Base-by-base conservation (phyloP, 2,113 vertebrate genomes). In the Setophaga coronata region DNA sequence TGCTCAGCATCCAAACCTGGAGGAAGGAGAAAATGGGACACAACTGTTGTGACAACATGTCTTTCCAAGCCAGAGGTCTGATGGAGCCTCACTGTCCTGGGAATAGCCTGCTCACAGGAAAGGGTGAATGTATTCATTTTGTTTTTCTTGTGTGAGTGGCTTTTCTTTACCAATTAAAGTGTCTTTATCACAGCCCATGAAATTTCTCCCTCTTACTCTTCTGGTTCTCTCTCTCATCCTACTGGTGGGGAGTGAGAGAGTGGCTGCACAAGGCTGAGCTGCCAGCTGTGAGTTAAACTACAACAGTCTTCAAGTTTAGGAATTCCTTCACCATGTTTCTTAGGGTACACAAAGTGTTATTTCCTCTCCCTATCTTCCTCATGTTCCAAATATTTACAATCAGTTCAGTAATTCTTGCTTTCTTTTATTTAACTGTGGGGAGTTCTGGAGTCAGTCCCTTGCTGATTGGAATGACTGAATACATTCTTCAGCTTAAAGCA, bases 31-130 rank as follows among this genome's bases (percentile, higher is more conserved):
- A 67, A 54, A 24, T 26, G 7, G 14, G 21, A 13, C 11, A 72
- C 2, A 1, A 40, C 15, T 12, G 4, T 21, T 18, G 20, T 38
- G 15, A 47, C 17, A 51, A 14, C 1, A 3, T 56, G 8, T 71
- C 47, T 87, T 76, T 40, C 14, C 21, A 36, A 47, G 29, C 23
- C 9, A 20, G 3, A 1, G 0, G 0, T 0, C 0, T 88, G 31
- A 14, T 13, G 23, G 18, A 62, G 13, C 3, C n/a, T 26, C n/a
- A 17, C 15, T 53, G 19, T 77, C 58, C 57, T 43, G 47, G 19
- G 12, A 47, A 18, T 54, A 25, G 11, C 25, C 14, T 42, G 40
- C 12, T 31, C 9, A 14, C 4, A 5, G 20, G 20, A 76, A 69
- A 6, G 5, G 9, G 19, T 28, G 34, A 69, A 54, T 34, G 4